Conservation (phyloP, 2,113 vertebrate species). For the Platichthys stellatus region DNA sequence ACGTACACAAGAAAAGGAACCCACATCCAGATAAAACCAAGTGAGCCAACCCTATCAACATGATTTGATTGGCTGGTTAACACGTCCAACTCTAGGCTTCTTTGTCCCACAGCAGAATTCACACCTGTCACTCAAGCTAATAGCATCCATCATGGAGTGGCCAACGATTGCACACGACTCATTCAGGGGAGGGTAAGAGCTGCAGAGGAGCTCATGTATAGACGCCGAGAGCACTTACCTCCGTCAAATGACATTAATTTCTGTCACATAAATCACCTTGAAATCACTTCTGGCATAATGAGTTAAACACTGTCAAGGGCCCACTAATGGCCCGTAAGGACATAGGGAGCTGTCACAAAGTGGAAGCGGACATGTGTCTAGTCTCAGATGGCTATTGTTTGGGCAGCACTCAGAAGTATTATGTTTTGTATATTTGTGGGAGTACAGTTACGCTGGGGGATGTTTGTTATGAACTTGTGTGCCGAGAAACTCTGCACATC, state of each 20-base stretch:
- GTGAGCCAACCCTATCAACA: too few relatives aligned
- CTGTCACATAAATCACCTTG: slow-evolving; percentile 46
- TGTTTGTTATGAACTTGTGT: slow-evolving; percentile 78
- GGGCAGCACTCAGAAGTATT: slow-evolving; percentile 51
- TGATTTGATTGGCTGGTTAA: too few relatives aligned
- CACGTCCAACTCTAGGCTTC: background rate
- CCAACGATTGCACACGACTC: slow-evolving; percentile 12
- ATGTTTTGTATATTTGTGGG: slow-evolving; percentile 60
- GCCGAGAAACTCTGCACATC: slow-evolving; percentile 70
- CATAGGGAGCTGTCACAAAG: slow-evolving; percentile 39
- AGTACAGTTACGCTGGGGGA: slow-evolving; percentile 64
- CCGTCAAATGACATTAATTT: slow-evolving; percentile 44
- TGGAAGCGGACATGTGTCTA: slow-evolving; percentile 48
- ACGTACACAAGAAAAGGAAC: too few relatives aligned
- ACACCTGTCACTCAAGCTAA: slow-evolving; percentile 52
- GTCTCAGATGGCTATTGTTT: slow-evolving; percentile 55
- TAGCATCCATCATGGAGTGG: slow-evolving; percentile 47
- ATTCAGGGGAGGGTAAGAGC: slow-evolving; percentile 3
- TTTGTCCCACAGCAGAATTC: slow-evolving; percentile 24
- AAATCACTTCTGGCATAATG: slow-evolving; percentile 43
- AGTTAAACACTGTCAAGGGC: slow-evolving; percentile 55
- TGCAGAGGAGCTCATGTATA: slow-evolving; percentile 5
- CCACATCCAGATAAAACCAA: too few relatives aligned
- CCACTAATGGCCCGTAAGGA: slow-evolving; percentile 32
- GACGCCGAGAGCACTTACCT: slow-evolving; percentile 33